Conservation (phyloP, 2,113 vertebrate genomes). For the Taxidea taxus region DNA sequence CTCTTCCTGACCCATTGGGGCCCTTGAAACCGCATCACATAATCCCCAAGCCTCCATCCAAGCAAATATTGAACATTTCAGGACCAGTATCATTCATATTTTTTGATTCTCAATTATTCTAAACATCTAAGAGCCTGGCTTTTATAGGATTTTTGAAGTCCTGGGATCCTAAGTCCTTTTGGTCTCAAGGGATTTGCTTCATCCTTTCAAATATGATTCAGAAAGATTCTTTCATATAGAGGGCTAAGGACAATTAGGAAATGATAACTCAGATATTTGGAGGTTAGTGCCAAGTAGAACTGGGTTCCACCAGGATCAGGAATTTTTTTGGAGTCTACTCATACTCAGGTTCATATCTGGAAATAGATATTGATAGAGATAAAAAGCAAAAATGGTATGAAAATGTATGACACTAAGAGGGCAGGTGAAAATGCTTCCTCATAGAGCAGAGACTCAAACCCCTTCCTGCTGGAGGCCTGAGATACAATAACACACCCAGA, state of each 20-base stretch:
- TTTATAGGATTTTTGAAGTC: neutral
- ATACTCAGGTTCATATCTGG: neutral
- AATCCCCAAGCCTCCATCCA: neutral
- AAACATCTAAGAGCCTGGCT: neutral
- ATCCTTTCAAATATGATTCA: neutral
- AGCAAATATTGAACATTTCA: neutral
- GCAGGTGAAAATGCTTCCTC: neutral
- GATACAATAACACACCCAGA: too few relatives aligned
- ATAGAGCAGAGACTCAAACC: fast-evolving
- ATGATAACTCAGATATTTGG: neutral
- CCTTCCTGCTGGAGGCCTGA: neutral
- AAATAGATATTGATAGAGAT: neutral
- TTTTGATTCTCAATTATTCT: neutral
- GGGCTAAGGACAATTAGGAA: neutral
- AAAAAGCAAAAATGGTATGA: neutral
- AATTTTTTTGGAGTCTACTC: neutral
- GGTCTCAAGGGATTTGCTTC: neutral
- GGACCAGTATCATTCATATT: neutral
- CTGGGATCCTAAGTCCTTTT: neutral
- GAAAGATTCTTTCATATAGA: neutral
- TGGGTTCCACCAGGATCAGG: neutral
- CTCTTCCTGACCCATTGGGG: neutral
- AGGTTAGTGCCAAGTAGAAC: neutral
- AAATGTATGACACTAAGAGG: neutral
- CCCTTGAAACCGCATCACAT: neutral